A percentile compares a stretch with the other conserved stretches of the same genome.
Evolutionary conservation across 92 coral and sea anemone species (phyloP).

Genomic region (Palythoa heliodiscus): DNA sequence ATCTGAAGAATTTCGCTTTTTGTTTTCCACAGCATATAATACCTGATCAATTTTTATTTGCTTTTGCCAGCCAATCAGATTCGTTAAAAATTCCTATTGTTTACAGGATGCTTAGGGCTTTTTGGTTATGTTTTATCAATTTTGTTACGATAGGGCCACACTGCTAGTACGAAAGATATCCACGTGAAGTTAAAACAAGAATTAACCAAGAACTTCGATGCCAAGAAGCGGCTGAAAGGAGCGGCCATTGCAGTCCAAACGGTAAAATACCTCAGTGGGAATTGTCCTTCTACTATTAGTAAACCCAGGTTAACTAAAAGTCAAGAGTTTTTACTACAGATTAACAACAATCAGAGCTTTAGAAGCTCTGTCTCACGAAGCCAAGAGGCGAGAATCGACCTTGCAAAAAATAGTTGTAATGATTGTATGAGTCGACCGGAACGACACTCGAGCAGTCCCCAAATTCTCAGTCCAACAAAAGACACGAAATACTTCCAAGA

Average conservation of each 20-base stretch:
- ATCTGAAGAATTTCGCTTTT: too few species aligned
- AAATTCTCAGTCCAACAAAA: slow-evolving; percentile 71
- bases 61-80: too few species aligned
- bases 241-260: slow-evolving; percentile 89
- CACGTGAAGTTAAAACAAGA: slow-evolving; percentile 85
- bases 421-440: slow-evolving; percentile 18
- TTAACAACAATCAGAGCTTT: slow-evolving; percentile 8
- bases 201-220: slow-evolving; percentile 89
- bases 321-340: slow-evolving; percentile 25
- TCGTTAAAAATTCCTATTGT: too few species aligned
- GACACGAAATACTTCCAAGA: slow-evolving; percentile 1
- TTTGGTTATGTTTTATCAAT: background rate
- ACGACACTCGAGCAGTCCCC: slow-evolving; percentile 80
- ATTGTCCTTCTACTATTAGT: slow-evolving; percentile 26
- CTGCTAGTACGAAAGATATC: slow-evolving; percentile 84
- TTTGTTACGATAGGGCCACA: slow-evolving; percentile 73
- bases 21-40: too few species aligned
- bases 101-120: too few species aligned
- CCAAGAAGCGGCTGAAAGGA: slow-evolving; percentile 78
- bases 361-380: slow-evolving; percentile 8
- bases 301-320: slow-evolving; percentile 36
- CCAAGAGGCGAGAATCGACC: slow-evolving; percentile 17
- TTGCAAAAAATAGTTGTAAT: background rate
- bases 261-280: slow-evolving; percentile 83
- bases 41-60: too few species aligned